Conservation (phyloP, 2,888 invertebrate genomes). For the Spilarctia lutea region DNA sequence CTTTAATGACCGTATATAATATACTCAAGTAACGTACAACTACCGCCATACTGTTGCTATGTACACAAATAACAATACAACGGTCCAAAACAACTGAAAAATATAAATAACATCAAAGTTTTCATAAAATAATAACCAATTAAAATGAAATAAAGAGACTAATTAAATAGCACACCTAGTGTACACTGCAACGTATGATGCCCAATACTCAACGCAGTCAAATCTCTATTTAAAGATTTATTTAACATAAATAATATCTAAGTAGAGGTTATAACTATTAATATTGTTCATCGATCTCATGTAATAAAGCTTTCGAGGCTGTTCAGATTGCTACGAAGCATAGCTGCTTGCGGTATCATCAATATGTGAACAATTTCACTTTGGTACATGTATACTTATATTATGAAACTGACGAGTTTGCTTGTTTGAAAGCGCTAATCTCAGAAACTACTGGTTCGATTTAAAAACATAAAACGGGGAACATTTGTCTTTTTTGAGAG, state of each 20-base stretch:
- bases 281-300: constrained; percentile 6
- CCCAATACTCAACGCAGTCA: background rate
- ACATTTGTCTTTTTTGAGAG: too few relatives aligned
- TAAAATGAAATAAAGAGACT: too few relatives aligned
- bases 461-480: too few relatives aligned
- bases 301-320: constrained; percentile 4
- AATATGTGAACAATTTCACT: background rate
- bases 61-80: background rate
- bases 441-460: too few relatives aligned
- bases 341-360: constrained; percentile 1
- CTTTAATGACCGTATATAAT: background rate
- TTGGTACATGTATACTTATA: background rate
- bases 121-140: background rate
- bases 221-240: constrained; percentile 9
- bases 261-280: constrained; percentile 1
- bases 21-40: background rate
- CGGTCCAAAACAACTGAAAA: background rate
- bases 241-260: background rate
- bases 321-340: background rate
- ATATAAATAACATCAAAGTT: background rate
- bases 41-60: background rate
- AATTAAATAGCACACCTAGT: too few relatives aligned
- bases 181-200: background rate
- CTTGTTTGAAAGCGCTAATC: too few relatives aligned
- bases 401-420: too few relatives aligned